phyloP scores from a whole-genome alignment of 2,797 vertebrate genomes.

The Masticophis lateralis region DNA sequence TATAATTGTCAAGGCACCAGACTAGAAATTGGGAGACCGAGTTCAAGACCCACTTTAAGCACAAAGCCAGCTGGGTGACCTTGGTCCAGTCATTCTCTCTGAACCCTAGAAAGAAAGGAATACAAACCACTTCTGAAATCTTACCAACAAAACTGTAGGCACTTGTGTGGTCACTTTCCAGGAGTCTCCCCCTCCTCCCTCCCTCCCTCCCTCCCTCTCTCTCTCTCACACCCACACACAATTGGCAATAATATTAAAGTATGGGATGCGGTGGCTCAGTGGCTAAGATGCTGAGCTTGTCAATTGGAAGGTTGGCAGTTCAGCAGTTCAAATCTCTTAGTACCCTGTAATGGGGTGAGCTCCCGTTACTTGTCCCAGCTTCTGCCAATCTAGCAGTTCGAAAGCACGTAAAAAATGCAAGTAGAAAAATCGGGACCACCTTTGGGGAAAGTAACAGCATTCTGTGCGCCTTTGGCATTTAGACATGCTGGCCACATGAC shows the following conservation, averaged over 20 bases:
- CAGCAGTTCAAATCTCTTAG: too few species aligned
- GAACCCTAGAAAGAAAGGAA: background rate
- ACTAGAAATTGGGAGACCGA: background rate
- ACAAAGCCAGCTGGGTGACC: background rate
- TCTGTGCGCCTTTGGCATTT: too few species aligned
- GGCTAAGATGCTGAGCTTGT: too few species aligned
- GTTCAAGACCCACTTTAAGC: background rate
- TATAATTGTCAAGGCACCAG: background rate
- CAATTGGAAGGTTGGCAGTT: too few species aligned
- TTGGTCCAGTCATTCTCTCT: background rate
- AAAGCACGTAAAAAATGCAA: too few species aligned
- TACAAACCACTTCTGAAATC: background rate
- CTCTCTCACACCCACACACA: background rate
- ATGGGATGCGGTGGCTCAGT: too few species aligned
- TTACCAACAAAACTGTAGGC: background rate
- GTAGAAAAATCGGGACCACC: too few species aligned
- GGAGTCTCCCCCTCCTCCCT: background rate
- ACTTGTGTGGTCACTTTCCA: background rate
- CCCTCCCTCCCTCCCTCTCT: background rate
- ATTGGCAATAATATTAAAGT: background rate
- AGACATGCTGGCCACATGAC: too few species aligned
- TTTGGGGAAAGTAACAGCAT: too few species aligned
- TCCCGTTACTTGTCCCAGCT: too few species aligned
- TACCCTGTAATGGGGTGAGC: too few species aligned
- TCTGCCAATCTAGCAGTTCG: too few species aligned